These are phyloP conservation scores for Kryptopterus vitreolus DNA, from an alignment of 2,797 vertebrate species.

Conservation along the genomic window DNA sequence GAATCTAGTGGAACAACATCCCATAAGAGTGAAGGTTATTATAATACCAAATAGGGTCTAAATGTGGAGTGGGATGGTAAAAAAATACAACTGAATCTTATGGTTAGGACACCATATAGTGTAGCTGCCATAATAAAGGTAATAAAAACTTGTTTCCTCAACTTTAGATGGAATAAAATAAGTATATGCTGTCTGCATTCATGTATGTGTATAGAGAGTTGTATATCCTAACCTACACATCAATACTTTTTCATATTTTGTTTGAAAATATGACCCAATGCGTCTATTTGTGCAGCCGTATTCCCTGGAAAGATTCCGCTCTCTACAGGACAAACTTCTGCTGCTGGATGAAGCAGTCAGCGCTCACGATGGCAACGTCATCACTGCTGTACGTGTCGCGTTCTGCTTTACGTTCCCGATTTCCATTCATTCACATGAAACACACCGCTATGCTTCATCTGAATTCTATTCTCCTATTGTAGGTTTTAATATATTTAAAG, in stretches of 20 bases:
- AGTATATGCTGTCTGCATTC: neutral
- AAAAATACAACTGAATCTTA: too few relatives aligned
- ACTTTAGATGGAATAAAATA: neutral
- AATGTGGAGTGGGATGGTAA: too few relatives aligned
- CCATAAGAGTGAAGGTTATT: too few relatives aligned
- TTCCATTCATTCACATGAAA: neutral
- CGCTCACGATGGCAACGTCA: constrained; percentile 88
- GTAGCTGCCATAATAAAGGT: neutral
- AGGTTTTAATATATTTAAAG: constrained; percentile 93
- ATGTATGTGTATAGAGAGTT: neutral
- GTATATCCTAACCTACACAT: neutral
- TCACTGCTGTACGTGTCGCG: constrained; percentile 79
- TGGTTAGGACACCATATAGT: too few relatives aligned
- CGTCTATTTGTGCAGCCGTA: constrained; percentile 65
- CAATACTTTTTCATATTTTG: neutral
- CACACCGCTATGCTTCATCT: neutral
- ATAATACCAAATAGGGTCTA: too few relatives aligned
- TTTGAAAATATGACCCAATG: neutral
- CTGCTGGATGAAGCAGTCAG: constrained; percentile 85
- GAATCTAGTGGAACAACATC: too few relatives aligned
- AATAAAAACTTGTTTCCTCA: neutral
- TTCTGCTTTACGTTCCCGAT: neutral
- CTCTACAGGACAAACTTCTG: constrained; percentile 88
- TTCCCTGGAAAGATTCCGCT: constrained; percentile 88
- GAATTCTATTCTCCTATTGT: constrained; percentile 50